Evolutionary conservation across 1,140 invertebrate genomes (phyloP).

Genomic region (Drosophila sp.): DNA sequence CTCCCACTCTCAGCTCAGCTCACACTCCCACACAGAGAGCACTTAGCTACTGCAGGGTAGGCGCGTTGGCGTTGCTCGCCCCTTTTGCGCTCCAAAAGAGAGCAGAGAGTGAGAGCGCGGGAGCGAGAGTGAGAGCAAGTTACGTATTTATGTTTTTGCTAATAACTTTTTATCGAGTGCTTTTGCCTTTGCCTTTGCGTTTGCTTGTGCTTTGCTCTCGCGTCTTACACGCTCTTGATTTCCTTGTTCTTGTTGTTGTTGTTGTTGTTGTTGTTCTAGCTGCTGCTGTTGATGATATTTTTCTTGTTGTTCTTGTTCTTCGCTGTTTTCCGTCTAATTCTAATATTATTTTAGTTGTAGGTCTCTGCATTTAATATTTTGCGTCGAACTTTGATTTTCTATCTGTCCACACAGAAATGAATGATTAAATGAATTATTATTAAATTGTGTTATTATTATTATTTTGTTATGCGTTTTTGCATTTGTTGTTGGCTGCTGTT

Average conservation of each 20-base stretch:
- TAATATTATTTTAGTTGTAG: slow-evolving; percentile 34
- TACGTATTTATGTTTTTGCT: slow-evolving; percentile 81
- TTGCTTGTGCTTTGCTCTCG: slow-evolving; percentile 48
- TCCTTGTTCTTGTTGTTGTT: slow-evolving; percentile 33
- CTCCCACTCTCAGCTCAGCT: slow-evolving; percentile 33
- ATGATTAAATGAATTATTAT: slow-evolving; percentile 14
- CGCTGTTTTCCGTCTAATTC: slow-evolving; percentile 22
- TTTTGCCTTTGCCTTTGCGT: slow-evolving; percentile 52
- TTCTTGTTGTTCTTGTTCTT: slow-evolving; percentile 29
- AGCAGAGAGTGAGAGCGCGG: slow-evolving; percentile 7
- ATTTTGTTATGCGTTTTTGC: slow-evolving; percentile 14
- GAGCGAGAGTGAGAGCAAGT: slow-evolving; percentile 53
- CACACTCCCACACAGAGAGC: slow-evolving; percentile 38
- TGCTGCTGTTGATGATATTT: slow-evolving; percentile 2
- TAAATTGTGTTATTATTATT: slow-evolving; percentile 13
- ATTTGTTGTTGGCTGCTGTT: slow-evolving; percentile 10
- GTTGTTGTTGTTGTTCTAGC: slow-evolving; percentile 38
- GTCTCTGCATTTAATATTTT: slow-evolving; percentile 30
- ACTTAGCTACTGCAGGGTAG: slow-evolving; percentile 22
- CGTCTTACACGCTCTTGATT: slow-evolving; percentile 39
- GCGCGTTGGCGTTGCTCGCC: slow-evolving; percentile 49
- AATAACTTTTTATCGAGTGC: slow-evolving; percentile 78
- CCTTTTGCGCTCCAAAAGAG: slow-evolving; percentile 15
- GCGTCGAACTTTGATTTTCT: slow-evolving; percentile 43
- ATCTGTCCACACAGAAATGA: slow-evolving; percentile 18